Evolutionary conservation across 2,888 invertebrate species (phyloP).

Genomic region (Zelleria hepariella): DNA sequence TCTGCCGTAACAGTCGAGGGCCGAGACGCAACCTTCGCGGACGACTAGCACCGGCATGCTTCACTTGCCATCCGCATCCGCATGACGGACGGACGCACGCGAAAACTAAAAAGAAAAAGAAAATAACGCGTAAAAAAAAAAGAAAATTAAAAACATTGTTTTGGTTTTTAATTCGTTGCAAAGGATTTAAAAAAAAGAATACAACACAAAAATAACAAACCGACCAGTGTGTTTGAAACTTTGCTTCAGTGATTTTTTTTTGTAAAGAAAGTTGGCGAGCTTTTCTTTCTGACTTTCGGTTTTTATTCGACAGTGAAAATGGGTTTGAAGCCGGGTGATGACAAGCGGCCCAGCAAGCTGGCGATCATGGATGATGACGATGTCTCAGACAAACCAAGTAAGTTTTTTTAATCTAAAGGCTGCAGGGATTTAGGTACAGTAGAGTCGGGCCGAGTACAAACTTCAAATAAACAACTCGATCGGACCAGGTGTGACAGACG

Average conservation of each 20-base stretch:
- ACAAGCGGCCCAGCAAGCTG: conserved; percentile 63
- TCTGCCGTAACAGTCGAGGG: conserved; percentile 53
- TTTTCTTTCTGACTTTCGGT: conserved; percentile 22
- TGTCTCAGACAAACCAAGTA: conserved; percentile 47
- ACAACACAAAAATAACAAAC: conserved; percentile 30
- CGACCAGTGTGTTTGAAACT: conserved; percentile 8
- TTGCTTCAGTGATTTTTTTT: background rate
- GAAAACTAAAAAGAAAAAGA: conserved; percentile 16
- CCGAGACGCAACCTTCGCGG: conserved; percentile 42
- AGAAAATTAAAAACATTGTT: conserved; percentile 3
- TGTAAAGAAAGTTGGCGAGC: conserved; percentile 10
- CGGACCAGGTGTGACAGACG: background rate
- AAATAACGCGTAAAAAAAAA: conserved; percentile 18
- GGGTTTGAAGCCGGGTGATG: conserved; percentile 63
- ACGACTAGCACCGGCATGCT: conserved; percentile 32
- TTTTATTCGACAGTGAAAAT: conserved; percentile 44
- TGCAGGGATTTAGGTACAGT: background rate
- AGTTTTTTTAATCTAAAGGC: too few relatives aligned
- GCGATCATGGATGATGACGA: conserved; percentile 64
- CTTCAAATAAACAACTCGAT: background rate
- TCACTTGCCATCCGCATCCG: conserved; percentile 30
- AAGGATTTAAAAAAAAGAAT: conserved; percentile 21
- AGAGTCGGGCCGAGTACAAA: background rate
- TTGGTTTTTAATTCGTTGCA: background rate
- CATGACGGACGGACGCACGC: conserved; percentile 36